Evolutionary conservation across 2,888 invertebrate genomes (phyloP), one percentile per base, ranked within the genome.

Genomic region (Ametastegia equiseti): DNA sequence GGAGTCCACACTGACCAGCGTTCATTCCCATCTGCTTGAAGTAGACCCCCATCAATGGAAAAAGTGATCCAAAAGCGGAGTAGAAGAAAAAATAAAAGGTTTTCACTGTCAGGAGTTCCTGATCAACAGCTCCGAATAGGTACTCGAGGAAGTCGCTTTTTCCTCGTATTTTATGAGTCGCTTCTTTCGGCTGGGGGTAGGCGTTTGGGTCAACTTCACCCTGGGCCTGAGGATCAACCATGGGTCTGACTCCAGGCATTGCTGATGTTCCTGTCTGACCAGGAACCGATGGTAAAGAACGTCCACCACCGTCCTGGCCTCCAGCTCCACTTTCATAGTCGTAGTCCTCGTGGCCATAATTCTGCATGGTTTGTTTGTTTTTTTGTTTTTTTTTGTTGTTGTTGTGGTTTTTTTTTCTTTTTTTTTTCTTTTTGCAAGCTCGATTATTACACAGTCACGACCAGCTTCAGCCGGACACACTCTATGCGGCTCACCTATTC

Each of bases 1-100:
- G 94, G 81, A 97, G 93, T 6, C 98, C 98, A 89, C 98, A 97
- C 91, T 99, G 98, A 23, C 97, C 96, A 0, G 99, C 97, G 92
- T 98, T 99, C 98, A 99, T 98, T 82, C 98, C 98, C 96, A 99
- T 96, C 93, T 99, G 99, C 93, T 99, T 99, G 94, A 99, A 99
- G 93, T 99, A 99, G 67, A 99, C 98, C 50, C 98, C 99, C 96
- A 99, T 97, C 83, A 99, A 93, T 0, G 99, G 99, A 91, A 99
- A 99, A 19, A 99, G 94, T 0, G 98, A 98, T 6, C 99, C 99
- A 91, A 99, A 99, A 0, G 99, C 99, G 60, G 99, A 98, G 92
- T 99, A 99, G 93, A 99, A 99, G 94, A 99, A 99, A 93, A 99
- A 99, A 92, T 99, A 99, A 93, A 99, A 99, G 30, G 97, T 96